A percentile compares a stretch with the other conserved stretches of the same genome.
phyloP scores from a whole-genome alignment of 2,797 vertebrate genomes.

The Phataginus tetradactyla region DNA sequence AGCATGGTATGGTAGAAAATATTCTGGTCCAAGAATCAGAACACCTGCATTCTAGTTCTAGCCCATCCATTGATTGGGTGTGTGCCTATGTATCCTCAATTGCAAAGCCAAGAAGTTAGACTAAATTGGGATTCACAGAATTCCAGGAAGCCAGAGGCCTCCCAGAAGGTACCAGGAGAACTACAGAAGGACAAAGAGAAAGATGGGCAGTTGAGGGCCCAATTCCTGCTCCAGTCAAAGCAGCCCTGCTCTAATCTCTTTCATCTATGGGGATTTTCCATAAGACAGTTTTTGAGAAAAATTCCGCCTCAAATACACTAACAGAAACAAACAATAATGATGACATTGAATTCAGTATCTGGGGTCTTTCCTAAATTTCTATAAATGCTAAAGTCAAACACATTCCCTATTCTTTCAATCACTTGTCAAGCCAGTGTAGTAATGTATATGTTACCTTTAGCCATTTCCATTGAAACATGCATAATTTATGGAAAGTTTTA shows the following conservation, averaged over 20 bases:
- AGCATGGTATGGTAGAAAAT: not conserved
- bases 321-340: not conserved
- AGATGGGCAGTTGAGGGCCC: not conserved
- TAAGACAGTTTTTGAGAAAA: not conserved
- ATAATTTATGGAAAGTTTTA: not conserved
- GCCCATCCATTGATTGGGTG: not conserved
- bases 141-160: not conserved
- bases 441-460: not conserved
- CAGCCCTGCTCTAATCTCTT: not conserved
- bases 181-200: not conserved
- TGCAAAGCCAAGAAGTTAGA: not conserved
- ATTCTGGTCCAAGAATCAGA: not conserved
- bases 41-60: not conserved
- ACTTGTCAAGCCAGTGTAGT: not conserved
- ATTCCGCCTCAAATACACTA: slow-evolving; percentile 21
- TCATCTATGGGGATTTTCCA: no score
- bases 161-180: not conserved
- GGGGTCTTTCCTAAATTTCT: not conserved
- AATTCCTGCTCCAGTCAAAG: not conserved
- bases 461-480: not conserved
- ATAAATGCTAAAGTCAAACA: not conserved
- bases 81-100: not conserved
- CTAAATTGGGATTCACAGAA: not conserved
- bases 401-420: not conserved
- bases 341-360: not conserved